These are phyloP conservation scores for Aphodius sticticus DNA, from an alignment of 2,888 invertebrate species.

Conservation along the genomic window DNA sequence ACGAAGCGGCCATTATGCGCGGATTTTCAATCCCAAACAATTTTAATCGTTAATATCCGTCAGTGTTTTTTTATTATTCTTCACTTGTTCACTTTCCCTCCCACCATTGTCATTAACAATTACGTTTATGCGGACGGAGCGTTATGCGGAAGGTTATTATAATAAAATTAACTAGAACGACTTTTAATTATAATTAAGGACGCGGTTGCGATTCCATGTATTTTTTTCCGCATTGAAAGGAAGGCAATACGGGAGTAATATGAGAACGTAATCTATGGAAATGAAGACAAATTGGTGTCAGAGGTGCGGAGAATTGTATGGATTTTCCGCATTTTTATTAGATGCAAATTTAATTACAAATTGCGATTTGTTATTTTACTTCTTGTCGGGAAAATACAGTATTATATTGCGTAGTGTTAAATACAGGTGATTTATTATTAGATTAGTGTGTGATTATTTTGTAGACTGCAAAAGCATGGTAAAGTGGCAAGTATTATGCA, in stretches of 20 bases:
- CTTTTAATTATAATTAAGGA: slow-evolving; percentile 4
- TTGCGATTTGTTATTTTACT: not conserved
- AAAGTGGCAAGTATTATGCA: too few species aligned
- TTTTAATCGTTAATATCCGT: slow-evolving; percentile 21
- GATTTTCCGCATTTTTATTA: not conserved
- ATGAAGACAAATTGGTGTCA: not conserved
- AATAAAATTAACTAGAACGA: not conserved
- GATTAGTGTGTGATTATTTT: too few species aligned
- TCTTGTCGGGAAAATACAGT: too few species aligned
- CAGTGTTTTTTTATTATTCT: not conserved
- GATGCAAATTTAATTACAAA: not conserved
- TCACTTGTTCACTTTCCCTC: not conserved
- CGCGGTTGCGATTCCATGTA: not conserved
- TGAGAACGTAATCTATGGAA: not conserved
- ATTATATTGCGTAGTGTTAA: too few species aligned
- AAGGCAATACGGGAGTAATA: not conserved
- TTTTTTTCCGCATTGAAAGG: not conserved
- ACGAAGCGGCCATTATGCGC: not conserved
- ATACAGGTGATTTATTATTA: too few species aligned
- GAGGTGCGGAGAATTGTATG: not conserved
- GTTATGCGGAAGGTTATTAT: not conserved
- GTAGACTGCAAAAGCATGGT: too few species aligned
- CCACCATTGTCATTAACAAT: not conserved
- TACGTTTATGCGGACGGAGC: not conserved
- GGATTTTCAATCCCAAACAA: slow-evolving; percentile 12